Base-by-base conservation (phyloP, 1,140 invertebrate species). In the Zaprionus kolodkinae region DNA sequence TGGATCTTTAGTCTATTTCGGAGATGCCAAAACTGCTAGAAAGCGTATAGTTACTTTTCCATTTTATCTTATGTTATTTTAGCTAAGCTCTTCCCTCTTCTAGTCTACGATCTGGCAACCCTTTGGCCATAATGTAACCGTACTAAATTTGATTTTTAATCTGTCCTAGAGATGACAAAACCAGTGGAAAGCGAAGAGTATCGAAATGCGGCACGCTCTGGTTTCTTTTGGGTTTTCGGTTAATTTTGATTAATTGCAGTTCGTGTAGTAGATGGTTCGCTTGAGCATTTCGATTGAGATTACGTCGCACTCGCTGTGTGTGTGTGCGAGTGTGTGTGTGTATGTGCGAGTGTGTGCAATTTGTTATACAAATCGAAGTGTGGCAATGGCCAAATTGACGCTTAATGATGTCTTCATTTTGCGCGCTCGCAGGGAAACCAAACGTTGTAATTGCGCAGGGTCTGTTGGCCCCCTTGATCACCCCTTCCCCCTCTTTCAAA, bases 341-440 rank as follows among this genome's bases (percentile, higher is more conserved):
- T 82, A 68, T 70, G 67, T 67, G 64, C 36, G 65, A 83, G 72
- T 70, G 67, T 57, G 68, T 68, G 76, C 76, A 83, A 82, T 86
- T 87, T 72, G 79, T 79, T 77, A 52, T 79, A 79, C 83, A 87
- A 87, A 87, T 83, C 69, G 59, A 73, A 45, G 55, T 87, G 84
- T 80, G 84, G 83, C 79, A 87, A 87, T 83, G 68, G 76, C 69
- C 73, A 83, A 83, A 87, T 88, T 80, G 50, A 69, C 82, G 78
- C 83, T 82, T 83, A 87, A 88, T 87, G 83, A 87, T 87, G 83
- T 88, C 83, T 87, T 88, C 80, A 79, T 87, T 88, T 88, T 59
- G 43, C 72, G 83, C 78, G 45, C 45, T 50, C 45, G 45, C 45
- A 50, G 45, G 80, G 73, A 87, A 84, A 74, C 40, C 40, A 63